Evolutionary conservation across 2,888 invertebrate genomes (phyloP), one percentile per base, ranked within the genome.

Genomic region (Neoitamus cyanurus): DNA sequence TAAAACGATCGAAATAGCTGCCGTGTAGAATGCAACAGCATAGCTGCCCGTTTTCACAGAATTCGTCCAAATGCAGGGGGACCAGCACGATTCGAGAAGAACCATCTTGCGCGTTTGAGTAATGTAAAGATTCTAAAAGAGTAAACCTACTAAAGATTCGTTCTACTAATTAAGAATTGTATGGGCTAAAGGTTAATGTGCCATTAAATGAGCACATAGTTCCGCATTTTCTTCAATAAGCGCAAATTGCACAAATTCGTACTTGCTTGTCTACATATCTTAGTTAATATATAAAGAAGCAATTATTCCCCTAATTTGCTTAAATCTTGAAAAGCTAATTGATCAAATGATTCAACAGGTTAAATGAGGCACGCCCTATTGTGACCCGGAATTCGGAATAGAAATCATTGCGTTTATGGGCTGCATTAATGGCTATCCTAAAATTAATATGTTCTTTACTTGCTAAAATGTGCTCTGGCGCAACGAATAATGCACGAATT

Each of bases 31-130:
- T 0, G 96, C 96, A 85, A 97, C 95, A 0, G 95, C 95, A 88
- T 94, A 94, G 88, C 95, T 95, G 9, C 96, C 97, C 36, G 93
- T 93, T 90, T 95, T 95, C 3, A 97, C 93, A 88, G 94, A 94
- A 85, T 95, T 94, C 68, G 95, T 95, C 96, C 97, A 97, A 88
- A 97, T 95, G 88, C 95, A 96, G 85, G 97, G 97, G 5, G 97
- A 96, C 97, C 97, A 97, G 90, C 96, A 97, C 0, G 96, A 95
- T 88, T 94, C 92, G 83, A 97, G 88, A 13, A 95, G 90, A 25
- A 94, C 94, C 96, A 96, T 89, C 90, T 93, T 83, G n/a, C 82
- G 11, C 13, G 31, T 58, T 68, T 80, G 5, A n/a, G 3, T 30
- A n/a, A 6, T 1, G 15, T 9, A 75, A 75, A 58, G 9, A 3